Evolutionary conservation across 1,140 invertebrate species (phyloP).

Genomic region (Trachelipus rathkii): DNA sequence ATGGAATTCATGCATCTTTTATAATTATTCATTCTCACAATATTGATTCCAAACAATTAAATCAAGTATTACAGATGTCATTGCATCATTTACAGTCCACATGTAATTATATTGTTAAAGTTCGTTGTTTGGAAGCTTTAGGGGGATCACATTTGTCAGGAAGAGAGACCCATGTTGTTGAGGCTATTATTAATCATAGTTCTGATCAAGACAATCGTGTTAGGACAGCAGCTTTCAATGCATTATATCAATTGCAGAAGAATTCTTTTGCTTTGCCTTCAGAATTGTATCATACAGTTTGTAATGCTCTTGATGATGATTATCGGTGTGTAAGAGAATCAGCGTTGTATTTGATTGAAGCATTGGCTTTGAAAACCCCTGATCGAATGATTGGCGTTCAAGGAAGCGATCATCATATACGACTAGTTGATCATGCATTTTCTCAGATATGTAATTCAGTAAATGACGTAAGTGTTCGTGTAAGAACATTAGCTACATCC

Average conservation of each 20-base stretch:
- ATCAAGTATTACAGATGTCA: conserved; percentile 1
- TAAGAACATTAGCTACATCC: conserved; percentile 72
- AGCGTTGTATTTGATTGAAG: conserved; percentile 23
- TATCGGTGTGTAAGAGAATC: conserved; percentile 28
- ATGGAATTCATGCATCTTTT: not conserved
- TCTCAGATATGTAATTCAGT: conserved; percentile 79
- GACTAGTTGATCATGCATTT: conserved; percentile 94
- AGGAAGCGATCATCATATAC: conserved; percentile 61
- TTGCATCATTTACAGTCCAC: not conserved
- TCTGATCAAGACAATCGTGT: conserved; percentile 55
- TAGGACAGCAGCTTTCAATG: conserved; percentile 53
- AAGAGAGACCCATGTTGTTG: conserved; percentile 37
- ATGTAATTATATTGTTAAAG: not conserved
- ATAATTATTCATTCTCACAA: not conserved
- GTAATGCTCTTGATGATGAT: conserved; percentile 25
- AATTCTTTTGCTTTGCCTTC: conserved; percentile 1
- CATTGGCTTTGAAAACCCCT: conserved; percentile 35
- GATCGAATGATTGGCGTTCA: conserved; percentile 33
- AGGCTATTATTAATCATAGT: conserved; percentile 47
- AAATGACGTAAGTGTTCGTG: conserved; percentile 59
- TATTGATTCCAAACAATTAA: not conserved
- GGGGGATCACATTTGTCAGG: not conserved
- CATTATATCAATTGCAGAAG: conserved; percentile 47
- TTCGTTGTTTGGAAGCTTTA: not conserved
- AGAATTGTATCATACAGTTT: conserved; percentile 21